Conservation (phyloP, 1,140 invertebrate genomes). For the Meloidogyne exigua region DNA sequence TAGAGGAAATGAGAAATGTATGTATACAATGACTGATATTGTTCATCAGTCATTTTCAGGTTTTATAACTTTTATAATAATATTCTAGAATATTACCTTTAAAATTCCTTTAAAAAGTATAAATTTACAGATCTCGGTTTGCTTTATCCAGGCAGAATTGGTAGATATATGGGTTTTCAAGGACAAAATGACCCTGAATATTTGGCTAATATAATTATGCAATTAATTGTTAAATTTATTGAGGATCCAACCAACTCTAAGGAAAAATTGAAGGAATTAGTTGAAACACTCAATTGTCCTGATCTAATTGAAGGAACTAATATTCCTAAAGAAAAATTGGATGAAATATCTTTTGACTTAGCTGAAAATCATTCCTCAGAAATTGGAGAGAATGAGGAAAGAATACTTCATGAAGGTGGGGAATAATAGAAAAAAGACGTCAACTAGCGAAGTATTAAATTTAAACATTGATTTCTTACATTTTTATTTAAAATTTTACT, state of each 20-base stretch:
- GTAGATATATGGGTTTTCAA: conserved; percentile 64
- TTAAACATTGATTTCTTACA: no score
- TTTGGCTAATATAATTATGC: conserved; percentile 13
- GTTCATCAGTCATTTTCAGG: conserved; percentile 65
- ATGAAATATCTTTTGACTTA: background rate
- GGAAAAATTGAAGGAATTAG: background rate
- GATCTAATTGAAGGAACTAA: conserved; percentile 2
- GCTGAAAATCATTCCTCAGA: background rate
- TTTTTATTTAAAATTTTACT: background rate
- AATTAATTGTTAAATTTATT: background rate
- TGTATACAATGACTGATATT: conserved; percentile 62
- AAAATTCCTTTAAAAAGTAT: background rate
- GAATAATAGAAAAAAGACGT: background rate
- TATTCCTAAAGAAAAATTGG: background rate
- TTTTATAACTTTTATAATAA: background rate
- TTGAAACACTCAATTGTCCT: background rate
- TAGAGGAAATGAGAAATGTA: conserved; percentile 49
- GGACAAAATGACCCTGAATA: conserved; percentile 48
- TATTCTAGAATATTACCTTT: no score
- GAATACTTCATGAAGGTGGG: background rate
- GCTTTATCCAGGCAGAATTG: conserved; percentile 62
- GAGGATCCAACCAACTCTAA: background rate
- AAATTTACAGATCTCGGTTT: conserved; percentile 65
- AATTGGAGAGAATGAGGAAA: background rate
- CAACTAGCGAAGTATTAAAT: background rate